Evolutionary conservation across 2,113 vertebrate genomes (phyloP), one percentile per base, ranked within the genome.

Genomic region (Carassius carassius): DNA sequence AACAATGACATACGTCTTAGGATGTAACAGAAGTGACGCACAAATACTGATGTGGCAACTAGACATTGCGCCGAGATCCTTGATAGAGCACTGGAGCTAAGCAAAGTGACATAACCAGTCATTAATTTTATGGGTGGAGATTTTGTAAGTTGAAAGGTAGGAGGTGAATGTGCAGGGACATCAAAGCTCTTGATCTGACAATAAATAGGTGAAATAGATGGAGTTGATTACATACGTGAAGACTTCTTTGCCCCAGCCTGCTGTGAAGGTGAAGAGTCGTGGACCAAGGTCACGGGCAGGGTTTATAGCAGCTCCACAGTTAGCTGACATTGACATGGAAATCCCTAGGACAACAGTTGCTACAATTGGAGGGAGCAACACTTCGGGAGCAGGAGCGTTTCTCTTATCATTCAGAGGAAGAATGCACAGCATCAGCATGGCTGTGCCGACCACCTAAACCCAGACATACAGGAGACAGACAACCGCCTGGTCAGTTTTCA

Each of bases 181-280:
- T 49, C 14, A 67, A 14, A 29, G 29, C 25, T 10, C 17, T 19
- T 56, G 21, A 60, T 49, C 3, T 23, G 63, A 72, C 1, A 37
- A 0, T 16, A 77, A 37, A 56, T 21, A 37, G 13, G 21, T 35
- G 41, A 23, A n/a, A 0, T 65, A 54, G 29, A 16, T 8, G 29
- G 10, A 37, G 62, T 8, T 37, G 41, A 67, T 19, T 35, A 90
- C 94, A 56, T 37, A 95, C 93, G 93, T 94, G 87, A 95, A 94
- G 14, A 98, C 97, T 80, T 97, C 96, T 0, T 89, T 51, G 0
- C 96, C 97, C 96, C 97, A 98, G 49, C 97, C 97, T 1, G 96
- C 97, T 2, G 95, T 35, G 0, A 94, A 92, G 8, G 96, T 96
- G 78, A 98, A 96, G 73, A 98, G 95, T 3, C 95, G 91, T 1